Evolutionary conservation across 2,113 vertebrate species (phyloP), one percentile per base, ranked within the genome.

Genomic region (Psammodynastes pulverulentus): DNA sequence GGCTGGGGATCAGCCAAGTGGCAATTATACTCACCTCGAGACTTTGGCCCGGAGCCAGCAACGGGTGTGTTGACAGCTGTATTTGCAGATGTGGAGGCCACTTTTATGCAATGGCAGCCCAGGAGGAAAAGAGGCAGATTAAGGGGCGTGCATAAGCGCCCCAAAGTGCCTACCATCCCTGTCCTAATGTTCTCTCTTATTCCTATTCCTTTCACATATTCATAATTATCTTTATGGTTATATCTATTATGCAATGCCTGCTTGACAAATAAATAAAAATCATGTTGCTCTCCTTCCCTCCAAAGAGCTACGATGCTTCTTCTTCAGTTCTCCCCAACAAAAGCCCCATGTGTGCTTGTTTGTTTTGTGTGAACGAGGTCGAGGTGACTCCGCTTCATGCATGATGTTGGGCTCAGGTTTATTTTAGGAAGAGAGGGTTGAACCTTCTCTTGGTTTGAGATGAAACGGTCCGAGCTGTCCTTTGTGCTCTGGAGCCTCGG

Each of bases 1-100:
- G 84, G 87, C 91, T 89, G 54, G 54, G 45, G 92, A n/a, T 72
- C 93, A 72, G 90, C 21, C 23, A 67, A 9, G 79, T 88, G 93
- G 88, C 48, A 93, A 92, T 88, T 3, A 0, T 17, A 10, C 24
- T 45, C 26, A 88, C 21, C 39, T 24, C 51, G n/a, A 39, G 43
- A 19, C 39, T 87, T 84, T 6, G 54, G 56, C 13, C 34, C 3
- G 12, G 34, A 53, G 43, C 86, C 58, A 91, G 29, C 9, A 3
- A 24, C 19, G 86, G 3, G 7, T 5, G 7, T 26, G 5, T 24
- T 2, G 17, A 24, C 48, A 88, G 48, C 39, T 45, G 24, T 4
- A 21, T 17, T 26, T 17, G 45, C 86, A n/a, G 2, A 52, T 34
- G 19, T 9, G 39, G 23, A 43, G 15, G 4, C 15, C 8, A 26